Evolutionary conservation across 1,140 invertebrate genomes (phyloP), one percentile per base, ranked within the genome.

Genomic region (Watersipora subatra): DNA sequence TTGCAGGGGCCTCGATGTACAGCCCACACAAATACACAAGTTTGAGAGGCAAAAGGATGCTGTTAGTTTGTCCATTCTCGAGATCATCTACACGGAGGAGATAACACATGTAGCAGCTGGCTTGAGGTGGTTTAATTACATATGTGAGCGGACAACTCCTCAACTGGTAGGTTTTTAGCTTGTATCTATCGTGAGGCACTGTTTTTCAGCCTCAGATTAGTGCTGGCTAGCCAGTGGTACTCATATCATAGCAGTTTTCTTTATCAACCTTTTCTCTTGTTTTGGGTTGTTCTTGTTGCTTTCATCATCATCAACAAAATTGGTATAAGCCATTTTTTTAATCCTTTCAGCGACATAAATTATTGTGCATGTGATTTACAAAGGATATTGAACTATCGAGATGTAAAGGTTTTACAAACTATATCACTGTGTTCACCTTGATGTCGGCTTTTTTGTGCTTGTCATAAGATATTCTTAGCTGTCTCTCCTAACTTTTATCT

Each of bases 71-170:
- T 63, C 61, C 15, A 28, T 72, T 1, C 64, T 72, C 30, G 65
- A 72, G 27, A 64, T 70, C n/a, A 69, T 72, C 24, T 72, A 69
- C 57, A 25, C 46, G 61, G 70, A 72, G 29, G 70, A 72, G 30
- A 70, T 72, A 29, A 72, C 69, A 61, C 70, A 72, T 62, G 70
- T 72, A 15, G 70, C 70, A n/a, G 69, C 70, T 20, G 70, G 70
- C 7, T 57, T 72, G 2, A 66, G 62, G 61, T 72, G 70, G 70
- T 72, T 72, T 56, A 63, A 69, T 15, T 72, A 69, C 27, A 62
- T 69, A 15, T 72, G 70, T 68, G 59, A 69, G 58, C 34, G 64
- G 46, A 19, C 57, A 27, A 46, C 26, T n/a, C 24, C 57, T 30
- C 46, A 61, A 62, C 28, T 2, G 20, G 27, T 0, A 17, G 22